phyloP scores from a whole-genome alignment of 2,888 invertebrate species.

The Gnatocerus cornutus region DNA sequence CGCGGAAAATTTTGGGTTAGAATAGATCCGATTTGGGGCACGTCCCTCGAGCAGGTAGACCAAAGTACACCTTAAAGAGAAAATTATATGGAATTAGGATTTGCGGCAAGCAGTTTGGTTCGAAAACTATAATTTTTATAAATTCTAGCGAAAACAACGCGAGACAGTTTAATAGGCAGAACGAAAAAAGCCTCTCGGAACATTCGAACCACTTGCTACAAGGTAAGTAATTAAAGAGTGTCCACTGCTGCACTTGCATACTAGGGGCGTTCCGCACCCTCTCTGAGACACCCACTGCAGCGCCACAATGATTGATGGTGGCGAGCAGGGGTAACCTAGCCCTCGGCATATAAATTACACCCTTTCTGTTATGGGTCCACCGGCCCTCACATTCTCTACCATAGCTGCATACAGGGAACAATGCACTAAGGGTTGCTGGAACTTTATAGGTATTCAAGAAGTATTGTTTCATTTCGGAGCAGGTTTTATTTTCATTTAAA shows the following conservation, averaged over 20 bases:
- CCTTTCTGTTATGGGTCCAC: conserved; percentile 63
- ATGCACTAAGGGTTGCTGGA: conserved; percentile 51
- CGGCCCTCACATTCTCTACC: conserved; percentile 41
- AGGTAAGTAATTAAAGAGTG: conserved; percentile 3
- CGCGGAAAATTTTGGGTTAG: conserved; percentile 1
- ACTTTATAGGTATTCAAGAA: conserved; percentile 65
- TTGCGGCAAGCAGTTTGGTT: conserved; percentile 8
- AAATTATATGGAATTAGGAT: conserved; percentile 32
- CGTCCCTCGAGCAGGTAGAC: conserved; percentile 19
- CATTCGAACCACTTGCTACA: too few relatives aligned
- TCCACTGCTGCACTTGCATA: conserved; percentile 40
- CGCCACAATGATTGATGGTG: conserved; percentile 71
- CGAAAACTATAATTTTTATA: conserved; percentile 18
- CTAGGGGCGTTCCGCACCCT: conserved; percentile 59
- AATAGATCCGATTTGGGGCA: neutral
- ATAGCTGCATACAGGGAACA: conserved; percentile 43
- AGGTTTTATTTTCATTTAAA: conserved; percentile 15
- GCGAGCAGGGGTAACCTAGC: conserved; percentile 68
- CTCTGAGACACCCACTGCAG: conserved; percentile 60
- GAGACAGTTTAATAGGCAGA: neutral
- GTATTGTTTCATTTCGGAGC: conserved; percentile 57
- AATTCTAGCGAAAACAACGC: conserved; percentile 7
- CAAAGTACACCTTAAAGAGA: neutral
- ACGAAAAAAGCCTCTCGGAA: neutral
- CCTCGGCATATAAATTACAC: conserved; percentile 70